These are phyloP conservation scores for Thaumetopoea pityocampa DNA, from an alignment of 1,140 invertebrate genomes.

Conservation along the genomic window DNA sequence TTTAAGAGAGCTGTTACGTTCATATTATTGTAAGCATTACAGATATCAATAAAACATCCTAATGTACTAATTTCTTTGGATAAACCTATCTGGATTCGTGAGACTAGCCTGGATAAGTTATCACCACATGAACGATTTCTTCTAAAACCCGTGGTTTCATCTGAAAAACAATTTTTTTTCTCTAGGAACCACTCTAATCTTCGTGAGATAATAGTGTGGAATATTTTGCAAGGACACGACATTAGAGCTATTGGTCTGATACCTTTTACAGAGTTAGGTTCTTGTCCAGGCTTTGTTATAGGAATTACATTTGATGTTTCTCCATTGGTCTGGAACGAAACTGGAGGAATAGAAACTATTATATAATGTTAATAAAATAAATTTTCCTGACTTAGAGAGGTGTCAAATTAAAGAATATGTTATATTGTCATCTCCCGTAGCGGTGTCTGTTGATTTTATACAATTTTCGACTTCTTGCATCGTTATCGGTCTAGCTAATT, in stretches of 20 bases:
- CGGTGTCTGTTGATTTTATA: constrained; percentile 26
- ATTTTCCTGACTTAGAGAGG: constrained; percentile 4
- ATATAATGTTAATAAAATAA: constrained; percentile 7
- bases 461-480: constrained; percentile 23
- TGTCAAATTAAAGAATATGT: constrained; percentile 13
- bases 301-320: constrained; percentile 34
- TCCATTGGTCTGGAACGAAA: constrained; percentile 33
- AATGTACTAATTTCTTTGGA: constrained; percentile 11
- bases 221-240: constrained; percentile 17
- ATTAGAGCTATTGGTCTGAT: constrained; percentile 32
- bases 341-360: constrained; percentile 7
- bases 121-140: constrained; percentile 19
- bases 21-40: constrained; percentile 28
- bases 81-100: constrained; percentile 18
- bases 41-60: constrained; percentile 25
- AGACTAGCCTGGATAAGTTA: constrained; percentile 13
- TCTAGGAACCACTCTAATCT: constrained; percentile 29
- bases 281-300: constrained; percentile 25
- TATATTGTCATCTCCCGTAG: constrained; percentile 20
- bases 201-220: constrained; percentile 12
- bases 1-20: constrained; percentile 7
- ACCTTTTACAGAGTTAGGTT: constrained; percentile 5
- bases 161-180: constrained; percentile 16
- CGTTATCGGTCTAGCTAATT: constrained; percentile 14
- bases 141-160: constrained; percentile 21